Percentiles rank a stretch among this genome's conserved stretches.
Conservation (phyloP, 2,888 invertebrate species). For the Linnaemya vulpina region DNA sequence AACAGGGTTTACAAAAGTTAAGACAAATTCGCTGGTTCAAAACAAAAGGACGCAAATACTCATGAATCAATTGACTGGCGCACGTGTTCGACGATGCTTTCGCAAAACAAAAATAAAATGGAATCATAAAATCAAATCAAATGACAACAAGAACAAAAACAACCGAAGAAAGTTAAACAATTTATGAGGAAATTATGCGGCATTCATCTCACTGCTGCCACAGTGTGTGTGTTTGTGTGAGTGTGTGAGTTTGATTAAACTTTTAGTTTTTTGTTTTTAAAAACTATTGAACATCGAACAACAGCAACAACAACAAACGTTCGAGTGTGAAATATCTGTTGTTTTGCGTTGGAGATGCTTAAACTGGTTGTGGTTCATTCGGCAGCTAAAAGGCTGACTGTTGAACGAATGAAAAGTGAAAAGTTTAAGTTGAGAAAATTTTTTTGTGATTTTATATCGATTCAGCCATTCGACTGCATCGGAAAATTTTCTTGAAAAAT, state of each 20-base stretch:
- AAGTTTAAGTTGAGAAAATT: too few relatives aligned
- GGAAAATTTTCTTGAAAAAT: too few relatives aligned
- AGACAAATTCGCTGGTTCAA: neutral
- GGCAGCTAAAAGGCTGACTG: neutral
- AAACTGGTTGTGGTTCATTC: conserved; percentile 25
- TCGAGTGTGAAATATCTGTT: neutral
- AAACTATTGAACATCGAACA: conserved; percentile 2
- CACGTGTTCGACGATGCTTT: conserved; percentile 55
- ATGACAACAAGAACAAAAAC: conserved; percentile 1
- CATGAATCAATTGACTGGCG: conserved; percentile 36
- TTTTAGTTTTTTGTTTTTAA: conserved; percentile 4
- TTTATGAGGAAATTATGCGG: conserved; percentile 65
- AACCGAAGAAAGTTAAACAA: conserved; percentile 46
- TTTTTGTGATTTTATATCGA: too few relatives aligned
- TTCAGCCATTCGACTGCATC: too few relatives aligned
- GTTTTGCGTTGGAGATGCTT: conserved; percentile 4
- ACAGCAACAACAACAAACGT: neutral
- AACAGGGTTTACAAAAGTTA: neutral
- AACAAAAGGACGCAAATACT: neutral
- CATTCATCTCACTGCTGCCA: conserved; percentile 10
- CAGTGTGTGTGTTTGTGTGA: neutral
- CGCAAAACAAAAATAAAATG: neutral
- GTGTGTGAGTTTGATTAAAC: too few relatives aligned
- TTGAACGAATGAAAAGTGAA: too few relatives aligned
- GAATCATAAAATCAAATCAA: neutral